Percentiles rank a stretch among this genome's conserved stretches.
These are phyloP conservation scores for Oreortyx pictus DNA, from an alignment of 2,797 vertebrate genomes.

Conservation along the genomic window DNA sequence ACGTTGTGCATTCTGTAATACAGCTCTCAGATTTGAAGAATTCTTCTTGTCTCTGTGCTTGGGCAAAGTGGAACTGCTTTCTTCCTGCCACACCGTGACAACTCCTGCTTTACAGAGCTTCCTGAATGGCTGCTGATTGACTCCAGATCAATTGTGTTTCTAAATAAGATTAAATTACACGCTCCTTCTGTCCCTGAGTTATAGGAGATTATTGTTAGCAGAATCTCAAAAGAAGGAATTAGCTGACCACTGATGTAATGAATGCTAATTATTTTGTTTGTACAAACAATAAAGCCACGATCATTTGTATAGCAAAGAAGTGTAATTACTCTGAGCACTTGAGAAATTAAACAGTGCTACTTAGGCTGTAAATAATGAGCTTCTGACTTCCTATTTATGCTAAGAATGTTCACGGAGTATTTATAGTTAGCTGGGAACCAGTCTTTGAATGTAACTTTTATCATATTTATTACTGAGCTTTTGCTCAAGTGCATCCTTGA, in stretches of 20 bases:
- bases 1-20: neutral
- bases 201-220: constrained; percentile 36
- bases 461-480: constrained; percentile 54
- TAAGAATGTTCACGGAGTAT: constrained; percentile 42
- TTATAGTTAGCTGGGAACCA: constrained; percentile 62
- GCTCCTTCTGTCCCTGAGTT: constrained; percentile 22
- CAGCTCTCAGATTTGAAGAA: neutral
- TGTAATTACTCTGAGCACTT: constrained; percentile 23
- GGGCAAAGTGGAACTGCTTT: neutral
- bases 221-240: constrained; percentile 68
- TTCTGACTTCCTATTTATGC: constrained; percentile 25
- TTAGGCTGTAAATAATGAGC: constrained; percentile 63
- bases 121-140: constrained; percentile 1
- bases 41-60: neutral
- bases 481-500: constrained; percentile 49
- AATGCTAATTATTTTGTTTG: constrained; percentile 78
- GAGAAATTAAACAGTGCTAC: constrained; percentile 24
- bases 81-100: neutral
- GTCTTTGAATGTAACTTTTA: constrained; percentile 55
- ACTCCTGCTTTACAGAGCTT: constrained; percentile 7
- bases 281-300: constrained; percentile 71
- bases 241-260: constrained; percentile 71
- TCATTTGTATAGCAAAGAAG: constrained; percentile 31
- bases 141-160: constrained; percentile 17
- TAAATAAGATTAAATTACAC: constrained; percentile 47